Evolutionary conservation across 2,113 vertebrate genomes (phyloP).

Genomic region (Dicrurus megarhynchus): DNA sequence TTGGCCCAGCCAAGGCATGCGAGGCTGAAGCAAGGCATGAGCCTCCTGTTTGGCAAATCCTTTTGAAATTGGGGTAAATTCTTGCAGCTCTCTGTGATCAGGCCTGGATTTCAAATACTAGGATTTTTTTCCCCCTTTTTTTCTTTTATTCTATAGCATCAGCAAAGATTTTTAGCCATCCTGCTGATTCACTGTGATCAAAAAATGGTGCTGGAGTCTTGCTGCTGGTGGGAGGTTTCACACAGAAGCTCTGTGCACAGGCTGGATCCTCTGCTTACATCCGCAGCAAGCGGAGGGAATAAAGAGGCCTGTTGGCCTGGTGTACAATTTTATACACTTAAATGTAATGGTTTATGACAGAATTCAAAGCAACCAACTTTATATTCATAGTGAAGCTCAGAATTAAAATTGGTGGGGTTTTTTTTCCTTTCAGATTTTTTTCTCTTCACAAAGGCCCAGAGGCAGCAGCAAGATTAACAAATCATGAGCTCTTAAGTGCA

Average conservation of each 20-base stretch:
- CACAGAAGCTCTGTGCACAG: fast-evolving
- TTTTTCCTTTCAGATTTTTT: background rate
- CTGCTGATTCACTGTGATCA: background rate
- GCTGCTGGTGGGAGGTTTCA: background rate
- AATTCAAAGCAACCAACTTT: background rate
- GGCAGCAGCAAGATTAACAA: background rate
- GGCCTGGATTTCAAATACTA: background rate
- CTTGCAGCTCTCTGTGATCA: background rate
- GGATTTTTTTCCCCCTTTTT: fast-evolving
- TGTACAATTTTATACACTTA: background rate
- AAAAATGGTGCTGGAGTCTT: background rate
- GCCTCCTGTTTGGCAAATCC: background rate
- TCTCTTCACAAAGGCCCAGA: background rate
- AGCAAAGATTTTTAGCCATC: background rate
- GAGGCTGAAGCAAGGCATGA: background rate
- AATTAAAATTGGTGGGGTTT: background rate
- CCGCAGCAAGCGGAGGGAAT: background rate
- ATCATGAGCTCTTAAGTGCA: background rate
- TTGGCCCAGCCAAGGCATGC: background rate
- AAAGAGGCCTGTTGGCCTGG: background rate
- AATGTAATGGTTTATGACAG: background rate
- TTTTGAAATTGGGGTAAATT: background rate
- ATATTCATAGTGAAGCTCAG: background rate
- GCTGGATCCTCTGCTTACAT: background rate
- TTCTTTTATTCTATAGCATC: background rate